Evolutionary conservation across 37 sponge, comb jelly and placozoan genomes (phyloP).

Genomic region (Corticium candelabrum): DNA sequence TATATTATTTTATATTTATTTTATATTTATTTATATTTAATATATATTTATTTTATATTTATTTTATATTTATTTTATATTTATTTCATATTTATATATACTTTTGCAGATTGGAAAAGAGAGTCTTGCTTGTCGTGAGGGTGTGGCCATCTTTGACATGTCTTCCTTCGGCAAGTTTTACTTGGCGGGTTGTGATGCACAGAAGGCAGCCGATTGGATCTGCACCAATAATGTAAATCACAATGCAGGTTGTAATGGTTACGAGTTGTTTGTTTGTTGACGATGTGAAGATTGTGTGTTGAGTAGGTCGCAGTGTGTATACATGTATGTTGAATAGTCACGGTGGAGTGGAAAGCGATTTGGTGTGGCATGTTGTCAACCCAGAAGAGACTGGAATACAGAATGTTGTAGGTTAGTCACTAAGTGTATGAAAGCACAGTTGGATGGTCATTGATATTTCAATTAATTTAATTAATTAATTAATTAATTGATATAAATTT

Average conservation of each 20-base stretch:
- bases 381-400: no score
- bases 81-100: not conserved
- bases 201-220: conserved; percentile 19
- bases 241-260: not conserved
- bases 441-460: no score
- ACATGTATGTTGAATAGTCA: conserved; percentile 70
- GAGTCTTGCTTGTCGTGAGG: conserved; percentile 40
- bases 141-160: conserved; percentile 68
- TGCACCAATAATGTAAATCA: conserved; percentile 6
- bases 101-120: conserved; percentile 25
- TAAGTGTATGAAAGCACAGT: no score
- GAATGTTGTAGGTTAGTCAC: no score
- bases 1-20: no score
- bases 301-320: conserved; percentile 46
- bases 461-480: no score
- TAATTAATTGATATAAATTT: no score
- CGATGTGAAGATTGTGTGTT: no score
- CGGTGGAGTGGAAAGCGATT: conserved; percentile 50
- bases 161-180: conserved; percentile 61
- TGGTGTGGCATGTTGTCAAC: not conserved
- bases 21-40: no score
- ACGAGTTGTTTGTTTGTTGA: no score
- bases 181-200: not conserved
- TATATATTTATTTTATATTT: not conserved
- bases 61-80: not conserved